A percentile compares a stretch with the other conserved stretches of the same genome.
Conservation (phyloP, 1,140 invertebrate species). For the Pteromalus puparum region DNA sequence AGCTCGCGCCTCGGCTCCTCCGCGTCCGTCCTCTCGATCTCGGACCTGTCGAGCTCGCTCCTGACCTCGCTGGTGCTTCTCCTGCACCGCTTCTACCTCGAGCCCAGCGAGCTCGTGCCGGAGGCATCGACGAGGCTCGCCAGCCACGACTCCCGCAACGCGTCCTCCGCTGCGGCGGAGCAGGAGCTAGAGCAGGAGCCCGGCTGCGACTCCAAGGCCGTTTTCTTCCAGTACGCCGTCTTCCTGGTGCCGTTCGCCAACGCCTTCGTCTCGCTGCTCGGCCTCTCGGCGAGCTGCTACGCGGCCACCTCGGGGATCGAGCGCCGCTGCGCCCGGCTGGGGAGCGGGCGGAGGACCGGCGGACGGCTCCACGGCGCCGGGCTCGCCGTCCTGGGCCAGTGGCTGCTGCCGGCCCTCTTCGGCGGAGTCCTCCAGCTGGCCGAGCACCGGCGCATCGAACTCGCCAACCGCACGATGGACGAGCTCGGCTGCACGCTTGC, state of each 20-base stretch:
- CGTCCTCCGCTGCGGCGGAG: background rate
- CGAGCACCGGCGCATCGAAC: background rate
- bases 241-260: slow-evolving; percentile 1
- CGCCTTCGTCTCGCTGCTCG: background rate
- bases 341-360: background rate
- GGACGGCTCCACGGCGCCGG: too few relatives aligned
- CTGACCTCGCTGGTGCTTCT: background rate
- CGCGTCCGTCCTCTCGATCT: background rate
- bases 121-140: too few relatives aligned
- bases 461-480: background rate
- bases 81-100: background rate
- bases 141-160: background rate
- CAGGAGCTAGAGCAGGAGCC: too few relatives aligned
- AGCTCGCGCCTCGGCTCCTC: background rate
- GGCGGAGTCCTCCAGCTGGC: background rate
- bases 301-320: background rate
- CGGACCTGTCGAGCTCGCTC: background rate
- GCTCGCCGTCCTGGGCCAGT: background rate
- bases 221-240: background rate
- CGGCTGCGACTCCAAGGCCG: background rate
- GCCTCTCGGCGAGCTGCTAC: background rate
- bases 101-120: too few relatives aligned
- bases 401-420: background rate
- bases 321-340: background rate
- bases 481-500: background rate